Conservation (phyloP, 2,113 vertebrate genomes). For the Ahaetulla prasina region DNA sequence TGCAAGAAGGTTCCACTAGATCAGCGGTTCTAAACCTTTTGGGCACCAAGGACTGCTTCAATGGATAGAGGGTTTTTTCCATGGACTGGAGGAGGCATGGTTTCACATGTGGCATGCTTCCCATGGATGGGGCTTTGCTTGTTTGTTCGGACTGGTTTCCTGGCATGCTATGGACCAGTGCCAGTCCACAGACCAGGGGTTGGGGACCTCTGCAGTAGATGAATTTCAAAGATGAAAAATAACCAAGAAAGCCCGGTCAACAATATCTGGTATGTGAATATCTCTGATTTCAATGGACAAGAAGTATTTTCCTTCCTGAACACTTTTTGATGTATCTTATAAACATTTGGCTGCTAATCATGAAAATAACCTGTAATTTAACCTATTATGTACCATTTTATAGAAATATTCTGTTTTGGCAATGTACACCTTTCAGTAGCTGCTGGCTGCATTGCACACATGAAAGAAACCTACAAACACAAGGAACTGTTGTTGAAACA, state of each 20-base stretch:
- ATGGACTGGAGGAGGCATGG: no score
- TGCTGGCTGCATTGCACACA: neutral
- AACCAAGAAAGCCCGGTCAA: neutral
- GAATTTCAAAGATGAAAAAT: neutral
- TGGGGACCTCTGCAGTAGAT: neutral
- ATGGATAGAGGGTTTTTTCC: no score
- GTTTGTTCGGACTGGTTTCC: no score
- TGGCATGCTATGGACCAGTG: no score
- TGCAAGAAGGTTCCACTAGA: neutral
- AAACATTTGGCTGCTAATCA: neutral
- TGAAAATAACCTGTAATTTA: neutral
- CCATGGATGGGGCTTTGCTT: no score
- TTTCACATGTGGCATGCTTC: no score
- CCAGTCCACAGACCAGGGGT: no score
- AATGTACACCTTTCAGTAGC: neutral
- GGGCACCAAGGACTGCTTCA: no score
- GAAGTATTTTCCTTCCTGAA: neutral
- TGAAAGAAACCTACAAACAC: neutral
- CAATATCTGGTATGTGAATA: neutral
- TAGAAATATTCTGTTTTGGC: neutral
- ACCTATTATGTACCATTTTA: neutral
- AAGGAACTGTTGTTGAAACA: neutral
- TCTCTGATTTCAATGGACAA: neutral
- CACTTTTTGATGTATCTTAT: neutral
- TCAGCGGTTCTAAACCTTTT: no score